Evolutionary conservation across 2,888 invertebrate genomes (phyloP), one percentile per base, ranked within the genome.

Genomic region (Rhamnusium bicolor): DNA sequence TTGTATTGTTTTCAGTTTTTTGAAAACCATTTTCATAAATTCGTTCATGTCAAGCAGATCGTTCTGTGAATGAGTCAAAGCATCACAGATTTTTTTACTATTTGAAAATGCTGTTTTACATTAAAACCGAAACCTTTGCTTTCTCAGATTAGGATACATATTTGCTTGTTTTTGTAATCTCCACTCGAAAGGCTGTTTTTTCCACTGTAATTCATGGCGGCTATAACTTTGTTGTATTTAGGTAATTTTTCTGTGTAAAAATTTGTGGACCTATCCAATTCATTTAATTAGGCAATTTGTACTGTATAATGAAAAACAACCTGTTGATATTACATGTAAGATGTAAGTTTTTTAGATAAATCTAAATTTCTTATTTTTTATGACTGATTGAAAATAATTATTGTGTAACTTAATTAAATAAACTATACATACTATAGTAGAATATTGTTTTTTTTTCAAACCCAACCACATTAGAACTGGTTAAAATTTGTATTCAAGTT

Each of bases 51-150:
- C 40, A 12, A 14, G 61, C 46, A 32, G 29, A 8, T 51, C 19
- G 24, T 53, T 53, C 27, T 56, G 54, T 27, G 29, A 49, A 24
- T 29, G 61, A 62, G 27, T 7, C 32, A 32, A 27, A 58, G 24
- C 21, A 16, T 53, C 69, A 63, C 68, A 58, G 60, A 62, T 53
- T 27, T n/a, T 68, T 14, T 51, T 27, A 24, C 5, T 68, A 49
- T 58, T 69, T 56, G 27, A 51, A 46, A 58, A n/a, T 68, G 32
- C 68, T 76, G 77, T 77, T 77, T 77, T 77, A 77, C 73, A 77
- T 77, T 77, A 77, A 77, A 77, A 77, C 77, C 72, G 56, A 49
- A 62, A 53, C 18, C 12, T 18, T 18, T 18, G 14, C 18, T 29
- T 58, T 27, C 40, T 32, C 58, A 32, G 58, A 58, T 58, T 58